These are phyloP conservation scores for Hanleya hanleyi DNA, from an alignment of 2,888 invertebrate species.

Conservation along the genomic window DNA sequence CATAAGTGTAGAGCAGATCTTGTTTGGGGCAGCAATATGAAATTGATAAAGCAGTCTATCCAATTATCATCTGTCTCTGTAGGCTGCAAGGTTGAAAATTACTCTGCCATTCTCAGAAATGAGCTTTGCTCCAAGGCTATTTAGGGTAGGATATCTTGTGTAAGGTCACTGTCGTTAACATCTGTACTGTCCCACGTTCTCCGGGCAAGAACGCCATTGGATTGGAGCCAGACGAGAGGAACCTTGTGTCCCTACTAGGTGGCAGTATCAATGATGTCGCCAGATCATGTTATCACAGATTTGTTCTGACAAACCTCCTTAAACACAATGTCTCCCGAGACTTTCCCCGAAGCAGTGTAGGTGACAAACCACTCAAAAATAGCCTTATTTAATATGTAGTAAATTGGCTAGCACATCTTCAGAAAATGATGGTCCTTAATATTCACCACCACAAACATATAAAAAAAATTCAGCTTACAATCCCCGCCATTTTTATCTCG, in stretches of 20 bases:
- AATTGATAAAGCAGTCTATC: background rate
- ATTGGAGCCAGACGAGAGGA: background rate
- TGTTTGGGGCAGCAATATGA: background rate
- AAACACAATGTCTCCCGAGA: background rate
- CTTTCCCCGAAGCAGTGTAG: background rate
- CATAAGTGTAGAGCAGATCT: background rate
- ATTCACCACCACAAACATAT: no score
- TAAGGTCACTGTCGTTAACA: no score
- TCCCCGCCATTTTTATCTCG: no score
- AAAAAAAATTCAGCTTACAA: no score
- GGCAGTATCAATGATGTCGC: background rate
- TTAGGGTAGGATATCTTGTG: no score
- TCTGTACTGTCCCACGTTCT: no score
- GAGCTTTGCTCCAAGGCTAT: background rate
- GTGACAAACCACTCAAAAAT: background rate
- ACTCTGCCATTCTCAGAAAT: background rate
- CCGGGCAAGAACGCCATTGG: background rate
- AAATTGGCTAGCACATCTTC: no score
- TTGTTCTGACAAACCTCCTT: background rate
- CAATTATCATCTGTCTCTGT: background rate
- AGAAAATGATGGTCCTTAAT: no score
- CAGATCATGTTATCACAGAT: background rate
- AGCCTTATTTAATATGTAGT: no score
- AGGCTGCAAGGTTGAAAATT: background rate
- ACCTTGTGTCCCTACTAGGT: background rate